Base-by-base conservation (phyloP, 2,888 invertebrate species). In the Lepidochitona cinerea region DNA sequence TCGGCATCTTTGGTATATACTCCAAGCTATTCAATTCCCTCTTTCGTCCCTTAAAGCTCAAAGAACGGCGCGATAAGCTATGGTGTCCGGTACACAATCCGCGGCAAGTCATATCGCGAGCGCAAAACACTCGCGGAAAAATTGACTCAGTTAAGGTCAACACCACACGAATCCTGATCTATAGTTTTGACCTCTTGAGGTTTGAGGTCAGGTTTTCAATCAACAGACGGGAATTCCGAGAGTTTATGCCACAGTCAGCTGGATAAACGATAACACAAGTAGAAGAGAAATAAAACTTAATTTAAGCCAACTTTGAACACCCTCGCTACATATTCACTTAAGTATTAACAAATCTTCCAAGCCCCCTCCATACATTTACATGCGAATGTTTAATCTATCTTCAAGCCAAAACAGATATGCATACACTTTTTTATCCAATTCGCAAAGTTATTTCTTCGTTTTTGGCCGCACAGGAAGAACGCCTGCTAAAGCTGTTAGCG, bases 1-100 rank as follows among this genome's bases (percentile, higher is more conserved):
- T 59, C 59, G 59, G 32, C 23, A 59, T 59, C 59, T 23, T 29
- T 59, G 59, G 59, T 59, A 59, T n/a, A n/a, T 59, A 59, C 59
- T 29, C 32, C 18, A 32, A 59, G 59, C 59, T 59, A 59, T 32
- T 59, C 59, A 29, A 59, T 23, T 59, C 23, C 59, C 26, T 32
- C 1, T 23, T 18, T 32, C 1, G 32, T 29, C 59, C 12, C 14
- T 23, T 29, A 29, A 29, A 14, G 4, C 26, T 32, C 23, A 59
- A 59, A 29, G 29, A 2, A 29, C 12, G 26, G 5, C 12, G 59
- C 23, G 59, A 59, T 59, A 59, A 59, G 59, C 23, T 14, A 23
- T 29, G 23, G 32, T 1, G 59, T 59, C 23, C 29, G 23, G 59
- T 59, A 59, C 59, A 59, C 59, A 59, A 59, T 59, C 26, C 14